Conservation (phyloP, 2,888 invertebrate species). For the Acanthosepion lycidas region DNA sequence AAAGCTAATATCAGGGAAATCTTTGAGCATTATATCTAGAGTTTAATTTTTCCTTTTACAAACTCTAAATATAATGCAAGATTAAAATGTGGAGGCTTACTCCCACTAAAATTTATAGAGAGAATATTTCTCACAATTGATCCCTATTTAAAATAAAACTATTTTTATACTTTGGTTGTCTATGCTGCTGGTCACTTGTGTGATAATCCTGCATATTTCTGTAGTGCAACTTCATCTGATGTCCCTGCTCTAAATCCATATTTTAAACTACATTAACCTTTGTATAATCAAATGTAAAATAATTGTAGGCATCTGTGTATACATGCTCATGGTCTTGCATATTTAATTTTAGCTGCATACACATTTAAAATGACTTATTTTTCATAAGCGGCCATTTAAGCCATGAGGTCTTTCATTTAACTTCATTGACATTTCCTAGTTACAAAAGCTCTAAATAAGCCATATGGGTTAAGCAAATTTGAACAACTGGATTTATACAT, state of each 20-base stretch:
- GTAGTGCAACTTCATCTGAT: conserved; percentile 1
- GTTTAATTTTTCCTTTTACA: background rate
- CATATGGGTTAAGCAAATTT: background rate
- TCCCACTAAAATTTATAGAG: background rate
- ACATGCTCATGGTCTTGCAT: conserved; percentile 7
- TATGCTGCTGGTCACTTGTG: conserved; percentile 21
- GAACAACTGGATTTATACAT: background rate
- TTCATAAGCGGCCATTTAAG: background rate
- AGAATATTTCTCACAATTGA: background rate
- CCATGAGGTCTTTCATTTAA: background rate
- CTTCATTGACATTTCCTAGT: background rate
- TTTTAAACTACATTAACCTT: background rate
- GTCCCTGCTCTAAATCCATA: background rate
- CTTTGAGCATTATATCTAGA: background rate
- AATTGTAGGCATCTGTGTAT: background rate
- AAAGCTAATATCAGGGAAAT: conserved; percentile 4
- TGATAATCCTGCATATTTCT: conserved; percentile 33
- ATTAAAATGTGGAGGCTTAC: background rate
- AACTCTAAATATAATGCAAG: background rate
- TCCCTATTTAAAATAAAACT: conserved; percentile 24
- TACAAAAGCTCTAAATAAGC: background rate
- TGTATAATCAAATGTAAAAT: background rate
- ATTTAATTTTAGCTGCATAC: background rate
- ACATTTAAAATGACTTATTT: background rate
- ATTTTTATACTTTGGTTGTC: conserved; percentile 33